These are phyloP conservation scores for Aldabrachelys gigantea DNA, from an alignment of 2,113 vertebrate species.

Conservation along the genomic window DNA sequence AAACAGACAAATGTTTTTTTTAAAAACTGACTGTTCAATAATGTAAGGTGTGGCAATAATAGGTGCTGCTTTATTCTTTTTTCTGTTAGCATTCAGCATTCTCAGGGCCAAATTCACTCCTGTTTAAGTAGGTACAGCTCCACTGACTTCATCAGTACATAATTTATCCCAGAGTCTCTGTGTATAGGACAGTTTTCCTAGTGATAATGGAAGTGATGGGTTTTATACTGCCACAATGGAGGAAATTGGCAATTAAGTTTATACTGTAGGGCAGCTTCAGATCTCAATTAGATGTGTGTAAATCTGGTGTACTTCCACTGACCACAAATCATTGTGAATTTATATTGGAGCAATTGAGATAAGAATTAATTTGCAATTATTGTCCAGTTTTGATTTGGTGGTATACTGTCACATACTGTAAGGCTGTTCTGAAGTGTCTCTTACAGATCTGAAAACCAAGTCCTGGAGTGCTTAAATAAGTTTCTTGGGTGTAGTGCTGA, in stretches of 20 bases:
- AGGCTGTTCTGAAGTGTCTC: background rate
- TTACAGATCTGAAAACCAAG: background rate
- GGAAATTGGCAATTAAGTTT: background rate
- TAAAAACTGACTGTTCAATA: background rate
- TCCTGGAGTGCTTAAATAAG: background rate
- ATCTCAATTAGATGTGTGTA: background rate
- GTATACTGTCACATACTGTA: background rate
- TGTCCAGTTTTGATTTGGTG: background rate
- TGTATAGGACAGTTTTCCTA: background rate
- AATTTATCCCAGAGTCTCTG: rapidly evolving
- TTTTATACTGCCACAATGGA: background rate
- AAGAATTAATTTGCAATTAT: background rate
- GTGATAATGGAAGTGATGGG: background rate
- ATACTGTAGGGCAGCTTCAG: background rate
- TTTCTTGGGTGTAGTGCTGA: background rate
- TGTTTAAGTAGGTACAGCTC: background rate
- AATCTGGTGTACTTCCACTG: background rate
- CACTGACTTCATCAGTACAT: background rate
- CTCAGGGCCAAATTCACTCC: background rate
- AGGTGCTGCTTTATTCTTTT: background rate
- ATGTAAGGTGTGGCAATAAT: background rate
- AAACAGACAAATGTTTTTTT: background rate
- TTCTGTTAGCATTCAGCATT: rapidly evolving
- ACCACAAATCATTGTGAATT: background rate
- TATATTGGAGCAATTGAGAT: background rate